Percentiles rank a stretch among this genome's conserved stretches.
Conservation (phyloP, 92 coral and sea anemone genomes). For the Plumapathes pennacea region DNA sequence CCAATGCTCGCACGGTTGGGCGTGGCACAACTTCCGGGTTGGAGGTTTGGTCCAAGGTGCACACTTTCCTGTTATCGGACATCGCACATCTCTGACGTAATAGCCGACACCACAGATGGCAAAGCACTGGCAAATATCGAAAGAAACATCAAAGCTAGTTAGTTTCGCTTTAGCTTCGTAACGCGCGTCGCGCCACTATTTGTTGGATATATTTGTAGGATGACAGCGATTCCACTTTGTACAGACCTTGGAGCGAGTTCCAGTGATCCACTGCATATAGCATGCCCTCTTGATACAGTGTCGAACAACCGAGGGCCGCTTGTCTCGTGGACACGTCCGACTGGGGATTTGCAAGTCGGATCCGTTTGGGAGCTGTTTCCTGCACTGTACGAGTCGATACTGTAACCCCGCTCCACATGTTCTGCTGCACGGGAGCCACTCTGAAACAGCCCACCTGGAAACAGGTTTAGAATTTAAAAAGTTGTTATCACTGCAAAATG, state of each 20-base stretch:
- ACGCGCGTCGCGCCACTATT: too few species aligned
- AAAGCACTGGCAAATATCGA: slow-evolving; percentile 74
- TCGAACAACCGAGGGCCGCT: slow-evolving; percentile 84
- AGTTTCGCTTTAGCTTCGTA: too few species aligned
- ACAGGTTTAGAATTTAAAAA: too few species aligned
- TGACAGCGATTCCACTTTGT: too few species aligned
- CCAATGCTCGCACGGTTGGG: slow-evolving; percentile 70
- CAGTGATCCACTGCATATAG: slow-evolving; percentile 67
- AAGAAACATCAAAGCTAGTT: too few species aligned
- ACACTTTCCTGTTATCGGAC: slow-evolving; percentile 78
- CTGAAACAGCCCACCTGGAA: slow-evolving; percentile 84
- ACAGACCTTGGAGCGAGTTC: slow-evolving; percentile 85
- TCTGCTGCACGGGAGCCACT: slow-evolving; percentile 82
- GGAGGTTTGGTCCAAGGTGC: slow-evolving; percentile 50
- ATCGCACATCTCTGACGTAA: slow-evolving; percentile 63
- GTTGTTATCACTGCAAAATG: too few species aligned
- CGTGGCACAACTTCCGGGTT: slow-evolving; percentile 58
- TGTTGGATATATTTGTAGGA: too few species aligned
- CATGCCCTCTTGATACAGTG: slow-evolving; percentile 83
- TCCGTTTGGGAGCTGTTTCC: slow-evolving; percentile 71
- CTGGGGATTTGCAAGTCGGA: slow-evolving; percentile 29
- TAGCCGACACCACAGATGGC: slow-evolving; percentile 83
- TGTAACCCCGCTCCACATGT: slow-evolving; percentile 85
- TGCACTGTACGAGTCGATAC: slow-evolving; percentile 69
- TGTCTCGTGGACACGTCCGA: slow-evolving; percentile 73